These are phyloP conservation scores for Noctua pronuba DNA, from an alignment of 2,888 invertebrate species.

Conservation along the genomic window DNA sequence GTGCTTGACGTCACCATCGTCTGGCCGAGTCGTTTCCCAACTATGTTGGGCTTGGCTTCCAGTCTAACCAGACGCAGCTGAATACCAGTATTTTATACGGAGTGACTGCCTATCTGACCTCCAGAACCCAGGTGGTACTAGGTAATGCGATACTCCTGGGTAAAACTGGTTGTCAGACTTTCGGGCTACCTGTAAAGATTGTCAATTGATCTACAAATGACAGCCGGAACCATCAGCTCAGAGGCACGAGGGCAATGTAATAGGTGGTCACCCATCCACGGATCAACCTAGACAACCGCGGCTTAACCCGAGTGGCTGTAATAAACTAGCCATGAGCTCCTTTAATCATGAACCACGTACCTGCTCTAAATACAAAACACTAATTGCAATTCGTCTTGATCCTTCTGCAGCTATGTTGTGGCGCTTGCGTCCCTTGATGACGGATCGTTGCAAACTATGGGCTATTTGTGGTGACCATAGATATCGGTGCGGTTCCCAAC, in stretches of 20 bases:
- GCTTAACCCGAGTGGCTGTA: not conserved
- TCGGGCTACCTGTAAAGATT: not conserved
- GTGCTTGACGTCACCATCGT: too few species aligned
- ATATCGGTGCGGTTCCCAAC: slow-evolving; percentile 30
- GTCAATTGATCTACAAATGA: not conserved
- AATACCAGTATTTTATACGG: not conserved
- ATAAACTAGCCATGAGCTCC: not conserved
- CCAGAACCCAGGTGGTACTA: not conserved
- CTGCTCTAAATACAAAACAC: not conserved
- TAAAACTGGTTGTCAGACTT: not conserved
- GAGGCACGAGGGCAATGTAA: not conserved
- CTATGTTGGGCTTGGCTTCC: too few species aligned
- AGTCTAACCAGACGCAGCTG: not conserved
- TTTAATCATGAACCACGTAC: not conserved
- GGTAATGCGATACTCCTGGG: not conserved
- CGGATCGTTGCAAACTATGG: slow-evolving; percentile 49
- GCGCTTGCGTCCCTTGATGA: slow-evolving; percentile 21
- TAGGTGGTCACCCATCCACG: not conserved
- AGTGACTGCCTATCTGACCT: not conserved
- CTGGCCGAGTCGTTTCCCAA: too few species aligned
- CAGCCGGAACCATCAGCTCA: not conserved
- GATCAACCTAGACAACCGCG: not conserved
- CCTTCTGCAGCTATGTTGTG: slow-evolving; percentile 15
- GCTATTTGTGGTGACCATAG: slow-evolving; percentile 47
- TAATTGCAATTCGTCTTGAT: not conserved